These are phyloP conservation scores for Theretra japonica DNA, from an alignment of 2,888 invertebrate species.

Conservation along the genomic window DNA sequence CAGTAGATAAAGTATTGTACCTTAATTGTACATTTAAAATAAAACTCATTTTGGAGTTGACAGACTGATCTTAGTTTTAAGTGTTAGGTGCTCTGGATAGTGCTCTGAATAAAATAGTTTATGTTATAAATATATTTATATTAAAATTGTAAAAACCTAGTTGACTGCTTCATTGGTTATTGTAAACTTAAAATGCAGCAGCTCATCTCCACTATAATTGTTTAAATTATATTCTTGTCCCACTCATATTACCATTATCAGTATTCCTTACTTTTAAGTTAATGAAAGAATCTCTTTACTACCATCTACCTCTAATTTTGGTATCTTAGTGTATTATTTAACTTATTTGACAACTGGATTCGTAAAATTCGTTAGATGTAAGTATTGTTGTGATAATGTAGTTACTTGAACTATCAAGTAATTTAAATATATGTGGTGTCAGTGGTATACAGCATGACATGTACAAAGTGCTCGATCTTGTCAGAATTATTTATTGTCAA, in stretches of 20 bases:
- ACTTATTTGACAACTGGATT: slow-evolving; percentile 61
- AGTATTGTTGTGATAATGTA: slow-evolving; percentile 76
- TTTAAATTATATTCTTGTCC: slow-evolving; percentile 39
- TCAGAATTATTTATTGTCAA: slow-evolving; percentile 83
- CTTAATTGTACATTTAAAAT: slow-evolving; percentile 53
- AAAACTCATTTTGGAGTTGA: slow-evolving; percentile 76
- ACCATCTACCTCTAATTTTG: slow-evolving; percentile 81
- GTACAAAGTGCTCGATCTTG: slow-evolving; percentile 83
- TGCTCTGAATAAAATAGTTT: slow-evolving; percentile 68
- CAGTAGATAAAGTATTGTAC: slow-evolving; percentile 51
- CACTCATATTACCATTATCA: slow-evolving; percentile 72
- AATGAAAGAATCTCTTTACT: slow-evolving; percentile 77
- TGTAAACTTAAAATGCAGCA: neutral
- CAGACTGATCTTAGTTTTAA: slow-evolving; percentile 81
- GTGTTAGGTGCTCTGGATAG: slow-evolving; percentile 71
- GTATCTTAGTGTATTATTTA: slow-evolving; percentile 71
- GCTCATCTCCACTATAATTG: slow-evolving; percentile 28
- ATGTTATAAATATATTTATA: slow-evolving; percentile 40
- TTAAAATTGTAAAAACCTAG: neutral
- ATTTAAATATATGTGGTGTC: slow-evolving; percentile 38
- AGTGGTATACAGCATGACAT: slow-evolving; percentile 63
- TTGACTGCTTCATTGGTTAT: neutral
- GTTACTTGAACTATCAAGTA: slow-evolving; percentile 43
- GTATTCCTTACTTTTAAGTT: slow-evolving; percentile 77
- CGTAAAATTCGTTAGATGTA: slow-evolving; percentile 49